phyloP scores from a whole-genome alignment of 1,140 invertebrate genomes.

The Coboldia fuscipes region DNA sequence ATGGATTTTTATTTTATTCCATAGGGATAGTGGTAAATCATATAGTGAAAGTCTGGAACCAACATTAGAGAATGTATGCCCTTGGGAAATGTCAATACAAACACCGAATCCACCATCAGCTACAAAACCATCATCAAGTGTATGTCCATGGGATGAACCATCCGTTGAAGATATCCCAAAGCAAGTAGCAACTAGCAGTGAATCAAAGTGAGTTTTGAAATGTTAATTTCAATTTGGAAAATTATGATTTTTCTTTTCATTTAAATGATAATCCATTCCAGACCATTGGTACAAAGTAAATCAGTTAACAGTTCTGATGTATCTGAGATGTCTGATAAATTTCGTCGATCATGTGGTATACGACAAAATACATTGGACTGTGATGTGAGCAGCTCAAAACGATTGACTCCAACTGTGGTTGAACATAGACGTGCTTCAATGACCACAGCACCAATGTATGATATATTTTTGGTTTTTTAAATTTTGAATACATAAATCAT shows the following conservation, averaged over 20 bases:
- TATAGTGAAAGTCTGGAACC: slow-evolving; percentile 12
- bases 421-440: slow-evolving; percentile 22
- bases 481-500: background rate
- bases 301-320: slow-evolving; percentile 29
- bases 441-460: slow-evolving; percentile 14
- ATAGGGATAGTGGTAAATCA: slow-evolving; percentile 12
- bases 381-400: slow-evolving; percentile 12
- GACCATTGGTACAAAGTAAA: background rate
- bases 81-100: slow-evolving; percentile 31
- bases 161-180: background rate
- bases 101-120: slow-evolving; percentile 7
- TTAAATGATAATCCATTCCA: background rate
- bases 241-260: no score
- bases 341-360: slow-evolving; percentile 29
- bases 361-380: slow-evolving; percentile 37
- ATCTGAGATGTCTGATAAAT: slow-evolving; percentile 31
- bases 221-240: no score
- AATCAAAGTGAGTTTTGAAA: slow-evolving; percentile 9
- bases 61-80: slow-evolving; percentile 30
- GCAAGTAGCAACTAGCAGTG: slow-evolving; percentile 3
- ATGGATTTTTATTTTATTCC: background rate
- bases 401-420: slow-evolving; percentile 10
- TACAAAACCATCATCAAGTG: slow-evolving; percentile 12
- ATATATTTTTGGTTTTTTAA: slow-evolving; percentile 1
- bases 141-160: slow-evolving; percentile 12